Conservation (phyloP, 1,140 invertebrate species). For the Charaxes varanes region DNA sequence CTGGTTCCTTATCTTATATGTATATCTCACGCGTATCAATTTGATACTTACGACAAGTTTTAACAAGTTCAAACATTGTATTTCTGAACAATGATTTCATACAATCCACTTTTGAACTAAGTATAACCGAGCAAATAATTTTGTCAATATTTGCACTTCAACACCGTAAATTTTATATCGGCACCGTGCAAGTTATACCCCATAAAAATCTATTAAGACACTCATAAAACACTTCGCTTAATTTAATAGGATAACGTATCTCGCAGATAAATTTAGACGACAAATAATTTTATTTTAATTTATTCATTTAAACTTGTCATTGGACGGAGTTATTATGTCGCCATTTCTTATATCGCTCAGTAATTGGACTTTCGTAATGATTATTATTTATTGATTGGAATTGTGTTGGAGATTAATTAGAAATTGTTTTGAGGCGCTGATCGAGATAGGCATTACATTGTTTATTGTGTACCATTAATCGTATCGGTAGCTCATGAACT, state of each 20-base stretch:
- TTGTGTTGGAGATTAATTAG: constrained; percentile 52
- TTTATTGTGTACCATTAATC: constrained; percentile 47
- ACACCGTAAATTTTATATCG: constrained; percentile 5
- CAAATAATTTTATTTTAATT: constrained; percentile 28
- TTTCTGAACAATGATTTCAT: too few relatives aligned
- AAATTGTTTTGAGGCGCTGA: constrained; percentile 43
- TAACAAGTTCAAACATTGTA: too few relatives aligned
- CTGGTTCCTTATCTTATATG: too few relatives aligned
- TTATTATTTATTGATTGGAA: constrained; percentile 50
- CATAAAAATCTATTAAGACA: constrained; percentile 14
- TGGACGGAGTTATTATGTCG: constrained; percentile 29
- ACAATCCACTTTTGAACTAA: too few relatives aligned
- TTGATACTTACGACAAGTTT: too few relatives aligned
- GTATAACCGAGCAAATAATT: too few relatives aligned
- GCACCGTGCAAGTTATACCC: constrained; percentile 4
- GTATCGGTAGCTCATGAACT: constrained; percentile 44
- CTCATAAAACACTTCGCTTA: constrained; percentile 10
- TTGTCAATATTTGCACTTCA: too few relatives aligned
- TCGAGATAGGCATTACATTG: constrained; percentile 48
- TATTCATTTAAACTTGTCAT: constrained; percentile 30
- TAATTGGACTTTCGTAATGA: constrained; percentile 52
- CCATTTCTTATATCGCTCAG: constrained; percentile 15
- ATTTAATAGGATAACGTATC: constrained; percentile 21
- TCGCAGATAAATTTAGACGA: constrained; percentile 24
- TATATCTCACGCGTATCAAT: too few relatives aligned